Conservation (phyloP, 2,797 vertebrate species). For the Coendou prehensilis region DNA sequence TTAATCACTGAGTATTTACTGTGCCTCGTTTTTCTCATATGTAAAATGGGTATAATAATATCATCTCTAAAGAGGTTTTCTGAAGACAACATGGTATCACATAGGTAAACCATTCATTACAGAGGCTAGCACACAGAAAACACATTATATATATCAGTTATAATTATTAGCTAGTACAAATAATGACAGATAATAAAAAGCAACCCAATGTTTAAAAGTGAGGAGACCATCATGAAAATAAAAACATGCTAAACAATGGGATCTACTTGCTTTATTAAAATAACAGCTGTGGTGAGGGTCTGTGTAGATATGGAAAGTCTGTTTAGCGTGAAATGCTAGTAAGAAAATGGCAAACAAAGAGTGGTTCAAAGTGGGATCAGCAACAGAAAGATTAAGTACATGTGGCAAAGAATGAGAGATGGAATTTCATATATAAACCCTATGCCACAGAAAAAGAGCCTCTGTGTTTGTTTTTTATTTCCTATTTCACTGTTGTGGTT, state of each 20-base stretch:
- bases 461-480: background rate
- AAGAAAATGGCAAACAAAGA: background rate
- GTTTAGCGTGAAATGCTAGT: background rate
- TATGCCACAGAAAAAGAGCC: background rate
- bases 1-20: background rate
- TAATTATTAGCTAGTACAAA: background rate
- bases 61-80: background rate
- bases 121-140: background rate
- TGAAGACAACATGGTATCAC: background rate
- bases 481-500: background rate
- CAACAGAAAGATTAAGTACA: background rate
- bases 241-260: background rate
- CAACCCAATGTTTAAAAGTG: background rate
- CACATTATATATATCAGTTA: background rate
- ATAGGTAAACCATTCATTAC: background rate
- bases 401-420: background rate
- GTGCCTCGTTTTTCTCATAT: background rate
- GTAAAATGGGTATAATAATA: background rate
- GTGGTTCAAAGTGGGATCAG: background rate
- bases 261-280: background rate
- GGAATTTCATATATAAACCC: background rate
- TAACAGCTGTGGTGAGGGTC: background rate
- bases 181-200: background rate
- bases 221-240: background rate
- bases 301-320: background rate